Evolutionary conservation across 2,888 invertebrate genomes (phyloP).

Genomic region (Drosophila limbata): DNA sequence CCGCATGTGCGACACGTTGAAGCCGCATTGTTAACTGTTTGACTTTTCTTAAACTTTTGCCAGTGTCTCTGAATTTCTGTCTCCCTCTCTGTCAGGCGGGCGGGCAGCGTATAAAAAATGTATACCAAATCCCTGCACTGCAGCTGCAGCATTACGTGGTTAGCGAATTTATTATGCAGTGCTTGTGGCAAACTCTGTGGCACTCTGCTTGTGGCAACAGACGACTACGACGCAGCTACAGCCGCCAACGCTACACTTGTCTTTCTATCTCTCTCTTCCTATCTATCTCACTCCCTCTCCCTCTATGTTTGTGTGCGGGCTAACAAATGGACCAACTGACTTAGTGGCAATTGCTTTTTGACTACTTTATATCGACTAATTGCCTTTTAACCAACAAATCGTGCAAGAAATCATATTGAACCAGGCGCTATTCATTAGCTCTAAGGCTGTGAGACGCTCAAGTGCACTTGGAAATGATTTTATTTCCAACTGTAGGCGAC

Average conservation of each 20-base stretch:
- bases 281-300: neutral
- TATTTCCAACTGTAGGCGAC: neutral
- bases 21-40: slow-evolving; percentile 81
- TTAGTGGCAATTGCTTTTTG: slow-evolving; percentile 26
- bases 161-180: slow-evolving; percentile 85
- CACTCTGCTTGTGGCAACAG: slow-evolving; percentile 9
- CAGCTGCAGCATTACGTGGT: slow-evolving; percentile 85
- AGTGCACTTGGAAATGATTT: slow-evolving; percentile 35
- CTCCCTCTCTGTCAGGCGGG: slow-evolving; percentile 63
- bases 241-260: slow-evolving; percentile 58
- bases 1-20: slow-evolving; percentile 77
- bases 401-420: slow-evolving; percentile 82
- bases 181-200: slow-evolving; percentile 49
- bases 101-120: slow-evolving; percentile 79
- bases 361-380: slow-evolving; percentile 69
- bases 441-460: slow-evolving; percentile 49
- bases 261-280: neutral
- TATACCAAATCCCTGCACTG: slow-evolving; percentile 81
- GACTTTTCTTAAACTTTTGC: slow-evolving; percentile 81
- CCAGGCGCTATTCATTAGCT: slow-evolving; percentile 68
- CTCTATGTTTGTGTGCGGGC: slow-evolving; percentile 16
- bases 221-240: slow-evolving; percentile 30
- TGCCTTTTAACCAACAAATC: slow-evolving; percentile 81
- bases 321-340: slow-evolving; percentile 26
- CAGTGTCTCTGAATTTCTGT: slow-evolving; percentile 51